phyloP scores from a whole-genome alignment of 2,888 invertebrate genomes.

The Crepidodera aurea region DNA sequence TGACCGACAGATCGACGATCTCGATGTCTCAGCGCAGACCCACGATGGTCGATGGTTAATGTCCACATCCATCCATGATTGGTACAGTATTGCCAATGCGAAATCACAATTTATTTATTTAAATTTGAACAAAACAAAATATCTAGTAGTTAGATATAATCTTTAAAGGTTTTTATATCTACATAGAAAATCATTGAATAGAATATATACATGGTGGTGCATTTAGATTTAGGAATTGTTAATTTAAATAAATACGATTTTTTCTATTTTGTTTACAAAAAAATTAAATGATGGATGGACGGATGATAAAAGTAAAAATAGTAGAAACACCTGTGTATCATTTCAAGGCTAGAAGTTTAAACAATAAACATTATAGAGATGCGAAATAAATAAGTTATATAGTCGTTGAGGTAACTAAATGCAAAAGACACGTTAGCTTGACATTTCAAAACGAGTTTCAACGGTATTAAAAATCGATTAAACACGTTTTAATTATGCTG shows the following conservation, averaged over 20 bases:
- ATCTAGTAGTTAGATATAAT: no score
- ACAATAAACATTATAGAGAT: neutral
- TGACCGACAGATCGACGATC: slow-evolving; percentile 41
- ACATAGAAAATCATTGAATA: no score
- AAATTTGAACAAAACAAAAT: no score
- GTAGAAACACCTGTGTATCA: no score
- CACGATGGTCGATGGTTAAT: slow-evolving; percentile 13
- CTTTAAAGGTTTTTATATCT: no score
- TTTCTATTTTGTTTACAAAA: no score
- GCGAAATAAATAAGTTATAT: neutral
- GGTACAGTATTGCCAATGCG: neutral
- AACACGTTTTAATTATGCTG: slow-evolving; percentile 1
- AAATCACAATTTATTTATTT: slow-evolving; percentile 5
- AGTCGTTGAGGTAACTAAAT: neutral
- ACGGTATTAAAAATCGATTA: neutral
- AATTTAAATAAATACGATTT: no score
- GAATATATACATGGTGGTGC: no score
- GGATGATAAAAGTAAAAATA: no score
- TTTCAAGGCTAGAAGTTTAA: neutral
- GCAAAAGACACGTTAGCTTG: neutral
- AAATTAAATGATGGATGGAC: no score
- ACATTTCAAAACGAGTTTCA: slow-evolving; percentile 8
- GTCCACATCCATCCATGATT: slow-evolving; percentile 4
- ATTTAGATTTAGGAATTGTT: no score
- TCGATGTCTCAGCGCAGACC: slow-evolving; percentile 25